Evolutionary conservation across 2,797 vertebrate genomes (phyloP), one percentile per base, ranked within the genome.

Genomic region (Macroramphosus scolopax): DNA sequence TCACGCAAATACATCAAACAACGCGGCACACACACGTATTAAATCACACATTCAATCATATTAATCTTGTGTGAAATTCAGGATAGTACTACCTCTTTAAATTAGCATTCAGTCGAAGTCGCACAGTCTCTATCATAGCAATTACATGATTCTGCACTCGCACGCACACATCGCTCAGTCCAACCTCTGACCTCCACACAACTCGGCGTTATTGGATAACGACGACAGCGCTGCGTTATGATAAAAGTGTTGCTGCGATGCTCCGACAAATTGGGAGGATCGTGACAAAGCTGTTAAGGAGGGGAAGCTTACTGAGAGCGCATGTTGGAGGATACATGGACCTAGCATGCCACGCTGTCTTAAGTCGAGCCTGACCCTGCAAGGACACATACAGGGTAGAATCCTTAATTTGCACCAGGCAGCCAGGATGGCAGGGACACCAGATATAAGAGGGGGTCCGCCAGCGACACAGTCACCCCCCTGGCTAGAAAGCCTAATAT

Each of bases 311-410:
- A 42, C 68, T 72, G 58, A 24, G 41, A 38, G 31, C 24, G 8
- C 40, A 44, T 63, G 68, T 57, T 26, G 52, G 59, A 37, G 45
- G 60, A 56, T 24, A 66, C 60, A 38, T 54, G 40, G 56, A 41
- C n/a, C n/a, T n/a, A n/a, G n/a, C n/a, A 39, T 60, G 67, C 60
- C 30, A 33, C 6, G 13, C 30, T 35, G 43, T 51, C 39, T 53
- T 35, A n/a, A 63, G 64, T 46, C 3, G 28, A 64, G 34, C 25
- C 44, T 61, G 64, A 81, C 81, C 71, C 78, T 54, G 43, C 70
- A 82, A 85, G 82, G 79, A 83, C 81, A 68, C 26, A 17, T 13
- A 17, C 5, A n/a, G 45, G 44, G 51, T 39, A 43, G 57, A 72
- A 55, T 70, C 57, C 48, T 54, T 54, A 55, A 75, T 65, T 73